Conservation (phyloP, 2,888 invertebrate genomes). For the Ypsolopha sequella region DNA sequence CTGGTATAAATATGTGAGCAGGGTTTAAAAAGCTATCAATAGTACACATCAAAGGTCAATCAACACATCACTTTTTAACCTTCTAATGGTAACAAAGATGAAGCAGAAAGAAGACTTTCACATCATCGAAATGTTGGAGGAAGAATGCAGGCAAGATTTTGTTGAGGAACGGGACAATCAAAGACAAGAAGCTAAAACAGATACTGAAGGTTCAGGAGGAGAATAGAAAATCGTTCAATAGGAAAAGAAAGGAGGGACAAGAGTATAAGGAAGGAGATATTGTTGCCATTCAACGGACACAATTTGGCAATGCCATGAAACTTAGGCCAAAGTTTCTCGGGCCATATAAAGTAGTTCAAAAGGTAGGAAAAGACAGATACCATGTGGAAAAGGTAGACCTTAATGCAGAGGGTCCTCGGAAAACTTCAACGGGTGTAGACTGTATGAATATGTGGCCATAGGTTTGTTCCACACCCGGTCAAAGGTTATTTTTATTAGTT, state of each 20-base stretch:
- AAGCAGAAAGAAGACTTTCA: too few species aligned
- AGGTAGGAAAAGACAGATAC: constrained; percentile 10
- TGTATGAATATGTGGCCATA: too few species aligned
- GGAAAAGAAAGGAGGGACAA: constrained; percentile 7
- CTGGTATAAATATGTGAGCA: too few species aligned
- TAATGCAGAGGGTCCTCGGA: constrained; percentile 7
- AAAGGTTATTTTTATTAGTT: too few species aligned
- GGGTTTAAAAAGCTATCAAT: too few species aligned
- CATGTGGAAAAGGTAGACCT: constrained; percentile 10
- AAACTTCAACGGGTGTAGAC: too few species aligned
- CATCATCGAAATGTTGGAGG: neutral
- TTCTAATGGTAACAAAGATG: too few species aligned
- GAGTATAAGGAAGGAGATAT: constrained; percentile 10
- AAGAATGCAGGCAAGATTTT: neutral
- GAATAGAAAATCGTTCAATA: constrained; percentile 6
- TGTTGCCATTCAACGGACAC: constrained; percentile 12
- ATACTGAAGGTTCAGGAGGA: constrained; percentile 11
- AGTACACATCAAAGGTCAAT: too few species aligned
- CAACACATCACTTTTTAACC: too few species aligned
- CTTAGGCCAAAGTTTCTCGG: constrained; percentile 9
- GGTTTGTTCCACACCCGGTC: too few species aligned
- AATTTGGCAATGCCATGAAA: constrained; percentile 10
- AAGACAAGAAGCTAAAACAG: constrained; percentile 9
- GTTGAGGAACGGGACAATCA: constrained; percentile 6
- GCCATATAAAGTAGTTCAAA: constrained; percentile 6